A percentile compares a stretch with the other conserved stretches of the same genome.
Evolutionary conservation across 2,888 invertebrate species (phyloP).

Genomic region (Nasonia oneida): DNA sequence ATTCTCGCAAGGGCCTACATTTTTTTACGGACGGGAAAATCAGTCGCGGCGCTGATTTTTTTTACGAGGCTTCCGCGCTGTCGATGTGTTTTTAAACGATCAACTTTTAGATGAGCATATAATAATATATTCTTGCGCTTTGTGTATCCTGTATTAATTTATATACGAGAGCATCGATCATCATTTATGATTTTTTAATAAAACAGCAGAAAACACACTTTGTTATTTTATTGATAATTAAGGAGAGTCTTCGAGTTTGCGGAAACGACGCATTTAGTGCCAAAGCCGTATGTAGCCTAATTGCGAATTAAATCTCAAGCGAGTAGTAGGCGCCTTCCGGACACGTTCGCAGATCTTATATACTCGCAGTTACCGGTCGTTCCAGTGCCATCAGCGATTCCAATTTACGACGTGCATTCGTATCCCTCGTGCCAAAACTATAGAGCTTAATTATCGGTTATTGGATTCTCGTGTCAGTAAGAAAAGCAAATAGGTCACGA

Average conservation of each 20-base stretch:
- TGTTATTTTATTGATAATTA: neutral
- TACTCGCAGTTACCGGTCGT: conserved; percentile 32
- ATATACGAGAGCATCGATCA: neutral
- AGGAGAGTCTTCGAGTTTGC: neutral
- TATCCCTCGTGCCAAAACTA: conserved; percentile 44
- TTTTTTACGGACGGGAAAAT: neutral
- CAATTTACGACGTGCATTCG: conserved; percentile 10
- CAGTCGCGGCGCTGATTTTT: conserved; percentile 7
- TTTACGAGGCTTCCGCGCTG: conserved; percentile 2
- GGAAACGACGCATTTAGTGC: neutral
- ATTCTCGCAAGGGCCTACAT: neutral
- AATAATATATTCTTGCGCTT: neutral
- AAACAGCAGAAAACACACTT: neutral
- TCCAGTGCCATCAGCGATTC: conserved; percentile 49
- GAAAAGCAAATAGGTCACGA: neutral
- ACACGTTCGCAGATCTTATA: neutral
- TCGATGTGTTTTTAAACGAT: conserved; percentile 11
- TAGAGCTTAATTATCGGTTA: neutral
- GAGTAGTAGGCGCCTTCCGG: neutral
- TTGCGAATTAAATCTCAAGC: neutral
- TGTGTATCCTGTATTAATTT: neutral
- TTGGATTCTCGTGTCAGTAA: neutral
- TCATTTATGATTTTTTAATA: conserved; percentile 8
- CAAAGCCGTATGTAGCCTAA: neutral
- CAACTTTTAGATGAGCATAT: conserved; percentile 3